These are phyloP conservation scores for Mustela lutreola DNA, from an alignment of 2,113 vertebrate species.

Conservation along the genomic window DNA sequence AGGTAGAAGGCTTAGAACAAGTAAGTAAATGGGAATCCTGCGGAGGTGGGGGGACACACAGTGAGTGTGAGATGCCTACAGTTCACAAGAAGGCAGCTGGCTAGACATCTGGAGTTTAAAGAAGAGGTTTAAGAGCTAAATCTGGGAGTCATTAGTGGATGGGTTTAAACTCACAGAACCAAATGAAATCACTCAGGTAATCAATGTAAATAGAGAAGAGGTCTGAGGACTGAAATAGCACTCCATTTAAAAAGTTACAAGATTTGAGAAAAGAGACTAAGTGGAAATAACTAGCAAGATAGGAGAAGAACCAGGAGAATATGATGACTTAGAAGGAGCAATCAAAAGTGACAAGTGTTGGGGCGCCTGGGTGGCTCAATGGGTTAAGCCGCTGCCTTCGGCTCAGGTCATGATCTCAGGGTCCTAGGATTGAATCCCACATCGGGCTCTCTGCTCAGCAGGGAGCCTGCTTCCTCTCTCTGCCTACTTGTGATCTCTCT, in stretches of 20 bases:
- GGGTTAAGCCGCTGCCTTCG: too few species aligned
- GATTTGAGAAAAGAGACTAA: background rate
- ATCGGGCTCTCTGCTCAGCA: too few species aligned
- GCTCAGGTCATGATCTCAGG: too few species aligned
- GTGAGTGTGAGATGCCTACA: background rate
- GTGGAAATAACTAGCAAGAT: background rate
- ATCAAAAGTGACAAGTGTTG: background rate
- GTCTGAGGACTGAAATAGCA: background rate
- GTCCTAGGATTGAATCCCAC: too few species aligned
- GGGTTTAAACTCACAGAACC: slow-evolving; percentile 9
- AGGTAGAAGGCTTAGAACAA: background rate
- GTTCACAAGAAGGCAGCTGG: background rate
- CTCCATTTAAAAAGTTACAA: background rate
- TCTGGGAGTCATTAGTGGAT: background rate
- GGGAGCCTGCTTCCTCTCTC: too few species aligned
- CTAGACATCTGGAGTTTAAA: background rate
- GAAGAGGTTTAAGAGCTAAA: background rate
- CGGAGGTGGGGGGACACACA: background rate
- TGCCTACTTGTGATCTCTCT: too few species aligned
- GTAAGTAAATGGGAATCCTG: background rate
- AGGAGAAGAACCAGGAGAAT: background rate
- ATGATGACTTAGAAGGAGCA: background rate
- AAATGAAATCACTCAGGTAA: background rate
- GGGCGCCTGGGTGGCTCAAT: too few species aligned
- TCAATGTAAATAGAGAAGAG: background rate